Evolutionary conservation across 2,888 invertebrate species (phyloP), one percentile per base, ranked within the genome.

Genomic region (Chloroclysta siterata): DNA sequence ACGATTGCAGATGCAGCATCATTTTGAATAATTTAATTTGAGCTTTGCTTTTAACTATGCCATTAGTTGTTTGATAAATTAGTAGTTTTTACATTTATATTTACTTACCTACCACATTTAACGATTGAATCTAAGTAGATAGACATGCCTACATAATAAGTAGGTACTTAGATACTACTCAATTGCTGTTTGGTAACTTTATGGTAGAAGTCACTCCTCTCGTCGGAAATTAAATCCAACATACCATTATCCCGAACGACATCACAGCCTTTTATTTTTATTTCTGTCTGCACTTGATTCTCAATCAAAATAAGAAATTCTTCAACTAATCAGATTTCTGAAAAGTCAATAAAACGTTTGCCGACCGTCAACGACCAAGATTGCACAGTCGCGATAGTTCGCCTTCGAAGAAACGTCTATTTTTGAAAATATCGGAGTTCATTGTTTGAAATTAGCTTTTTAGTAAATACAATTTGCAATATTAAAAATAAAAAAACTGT

Each of bases 271-370:
- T 50, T 51, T 48, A 11, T 48, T 53, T 55, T 42, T 47, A n/a
- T 63, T 46, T 65, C 61, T 54, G 60, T 60, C 60, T 60, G 50
- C 29, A 48, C 15, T 29, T 42, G 53, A 50, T 60, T 17, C 33
- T 60, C 13, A 50, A 60, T 41, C 60, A 51, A 54, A 63, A 54
- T 44, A 50, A 58, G 28, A 63, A 51, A 55, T 63, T 42, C 42
- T 51, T 22, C 28, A 22, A 54, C 65, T 66, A 60, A 60, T 53
- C 70, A 44, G 65, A 71, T 74, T 72, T 70, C 72, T 60, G 65
- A 72, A 72, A 69, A 72, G 59, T 69, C 60, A 42, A 51, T 47
- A 57, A 65, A 61, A 66, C 65, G 58, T 29, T 60, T 52, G 56
- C 51, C 51, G 53, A 65, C 63, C 58, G 58, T 54, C 53, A 66